phyloP scores from a whole-genome alignment of 2,113 vertebrate genomes.

The Tautogolabrus adspersus region DNA sequence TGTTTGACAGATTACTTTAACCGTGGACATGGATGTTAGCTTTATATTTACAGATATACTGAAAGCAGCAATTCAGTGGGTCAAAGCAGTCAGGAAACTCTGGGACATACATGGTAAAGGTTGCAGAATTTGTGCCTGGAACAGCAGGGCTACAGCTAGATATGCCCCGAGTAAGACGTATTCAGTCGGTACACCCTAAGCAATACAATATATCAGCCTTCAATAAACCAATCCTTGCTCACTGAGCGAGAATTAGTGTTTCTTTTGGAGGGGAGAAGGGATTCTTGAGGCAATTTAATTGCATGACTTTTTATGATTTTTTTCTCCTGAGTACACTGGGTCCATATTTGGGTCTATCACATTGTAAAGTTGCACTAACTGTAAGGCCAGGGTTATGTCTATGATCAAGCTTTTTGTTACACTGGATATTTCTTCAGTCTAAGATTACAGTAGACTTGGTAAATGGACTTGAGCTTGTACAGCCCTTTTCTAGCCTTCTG shows the following conservation, averaged over 20 bases:
- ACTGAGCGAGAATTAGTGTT: too few species aligned
- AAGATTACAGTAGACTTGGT: not conserved
- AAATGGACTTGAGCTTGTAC: too few species aligned
- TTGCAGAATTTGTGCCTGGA: not conserved
- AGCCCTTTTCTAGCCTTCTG: too few species aligned
- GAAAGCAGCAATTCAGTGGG: not conserved
- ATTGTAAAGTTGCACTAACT: too few species aligned
- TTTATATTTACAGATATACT: slow-evolving; percentile 26
- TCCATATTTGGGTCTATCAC: too few species aligned
- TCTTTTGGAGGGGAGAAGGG: too few species aligned
- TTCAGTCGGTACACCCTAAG: too few species aligned
- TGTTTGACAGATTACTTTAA: slow-evolving; percentile 10
- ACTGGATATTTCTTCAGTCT: not conserved
- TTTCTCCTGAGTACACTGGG: not conserved
- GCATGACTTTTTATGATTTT: slow-evolving; percentile 14
- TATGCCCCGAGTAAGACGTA: too few species aligned
- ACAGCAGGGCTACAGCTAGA: not conserved
- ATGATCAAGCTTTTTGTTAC: too few species aligned
- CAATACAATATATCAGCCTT: too few species aligned
- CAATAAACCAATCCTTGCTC: too few species aligned
- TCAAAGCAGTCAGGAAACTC: not conserved
- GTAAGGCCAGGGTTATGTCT: not conserved
- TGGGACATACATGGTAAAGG: slow-evolving; percentile 2
- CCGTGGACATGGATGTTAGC: slow-evolving; percentile 27
- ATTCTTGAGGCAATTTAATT: too few species aligned